Conservation (phyloP, 2,113 vertebrate species). For the Albula glossodonta region DNA sequence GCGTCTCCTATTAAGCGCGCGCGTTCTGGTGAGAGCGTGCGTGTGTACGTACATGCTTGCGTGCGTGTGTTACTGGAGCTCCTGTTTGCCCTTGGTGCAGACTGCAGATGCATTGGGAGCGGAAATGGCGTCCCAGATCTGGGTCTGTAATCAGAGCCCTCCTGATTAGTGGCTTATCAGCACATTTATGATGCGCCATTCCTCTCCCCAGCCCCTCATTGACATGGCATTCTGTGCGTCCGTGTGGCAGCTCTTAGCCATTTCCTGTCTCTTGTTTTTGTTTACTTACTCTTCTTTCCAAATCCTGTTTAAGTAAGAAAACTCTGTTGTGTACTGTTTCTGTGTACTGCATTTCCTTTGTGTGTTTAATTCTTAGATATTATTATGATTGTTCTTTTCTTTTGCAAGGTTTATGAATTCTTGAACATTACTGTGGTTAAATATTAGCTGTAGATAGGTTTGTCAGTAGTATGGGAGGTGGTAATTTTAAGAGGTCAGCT, state of each 20-base stretch:
- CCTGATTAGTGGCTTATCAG: slow-evolving; percentile 10
- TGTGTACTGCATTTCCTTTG: background rate
- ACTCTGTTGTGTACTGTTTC: background rate
- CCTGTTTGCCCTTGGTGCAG: background rate
- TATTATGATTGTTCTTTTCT: background rate
- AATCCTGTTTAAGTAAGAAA: slow-evolving; percentile 4
- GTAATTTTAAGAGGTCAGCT: background rate
- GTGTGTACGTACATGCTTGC: background rate
- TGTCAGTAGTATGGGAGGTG: background rate
- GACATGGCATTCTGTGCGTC: background rate
- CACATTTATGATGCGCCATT: background rate
- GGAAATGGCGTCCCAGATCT: background rate
- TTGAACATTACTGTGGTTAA: background rate
- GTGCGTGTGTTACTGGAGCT: background rate
- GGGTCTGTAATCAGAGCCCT: background rate
- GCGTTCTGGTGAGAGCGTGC: background rate
- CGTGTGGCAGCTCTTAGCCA: background rate
- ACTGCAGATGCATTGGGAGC: background rate
- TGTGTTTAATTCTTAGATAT: background rate
- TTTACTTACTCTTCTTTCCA: background rate
- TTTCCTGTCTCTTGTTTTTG: background rate
- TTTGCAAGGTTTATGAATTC: background rate
- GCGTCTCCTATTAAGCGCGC: background rate
- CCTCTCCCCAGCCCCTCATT: background rate
- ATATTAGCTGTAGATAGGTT: background rate